Percentiles rank a stretch among this genome's conserved stretches.
phyloP scores from a whole-genome alignment of 2,113 vertebrate species.

The Melanocharis versteri region DNA sequence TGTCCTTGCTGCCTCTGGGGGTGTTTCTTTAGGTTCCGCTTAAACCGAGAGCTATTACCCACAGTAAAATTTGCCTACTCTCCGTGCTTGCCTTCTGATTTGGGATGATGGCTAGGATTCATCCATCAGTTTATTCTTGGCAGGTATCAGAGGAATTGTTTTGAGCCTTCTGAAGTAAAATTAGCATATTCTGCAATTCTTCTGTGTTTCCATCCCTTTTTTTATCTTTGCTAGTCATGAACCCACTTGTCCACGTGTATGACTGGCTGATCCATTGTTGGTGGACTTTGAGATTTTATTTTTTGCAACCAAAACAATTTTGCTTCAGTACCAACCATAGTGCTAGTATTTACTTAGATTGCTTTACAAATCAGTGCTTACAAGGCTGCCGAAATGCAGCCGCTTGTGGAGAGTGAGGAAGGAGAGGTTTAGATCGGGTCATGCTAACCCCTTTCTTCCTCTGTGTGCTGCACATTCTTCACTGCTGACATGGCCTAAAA shows the following conservation, averaged over 20 bases:
- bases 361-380: neutral
- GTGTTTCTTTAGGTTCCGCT: neutral
- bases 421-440: constrained; percentile 44
- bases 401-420: neutral
- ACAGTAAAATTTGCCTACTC: neutral
- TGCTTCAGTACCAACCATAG: neutral
- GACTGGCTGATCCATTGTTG: neutral
- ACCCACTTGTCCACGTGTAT: neutral
- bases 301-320: neutral
- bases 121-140: neutral
- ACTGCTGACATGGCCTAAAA: constrained; percentile 41
- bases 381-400: neutral
- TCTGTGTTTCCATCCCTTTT: neutral
- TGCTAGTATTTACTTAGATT: neutral
- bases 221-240: neutral
- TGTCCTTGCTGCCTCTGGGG: neutral
- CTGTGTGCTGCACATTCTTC: neutral
- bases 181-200: neutral
- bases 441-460: constrained; percentile 40
- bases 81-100: neutral
- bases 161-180: neutral
- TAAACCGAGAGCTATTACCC: neutral
- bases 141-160: neutral
- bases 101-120: neutral
- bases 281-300: neutral